Conservation (phyloP, 2,797 vertebrate species). For the Vultur gryphus region DNA sequence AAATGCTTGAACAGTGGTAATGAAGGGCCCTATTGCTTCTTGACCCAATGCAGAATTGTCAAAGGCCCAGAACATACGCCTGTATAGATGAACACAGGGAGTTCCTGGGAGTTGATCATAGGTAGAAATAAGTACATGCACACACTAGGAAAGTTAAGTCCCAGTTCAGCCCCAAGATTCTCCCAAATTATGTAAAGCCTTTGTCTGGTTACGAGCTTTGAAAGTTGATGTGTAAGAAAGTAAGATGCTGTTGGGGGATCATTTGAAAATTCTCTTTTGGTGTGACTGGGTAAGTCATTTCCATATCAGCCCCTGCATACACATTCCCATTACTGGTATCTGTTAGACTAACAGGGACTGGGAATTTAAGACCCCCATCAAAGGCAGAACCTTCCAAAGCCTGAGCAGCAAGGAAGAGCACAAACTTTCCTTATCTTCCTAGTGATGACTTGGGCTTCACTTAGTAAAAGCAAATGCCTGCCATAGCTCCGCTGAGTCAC, state of each 20-base stretch:
- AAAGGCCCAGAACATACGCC: not conserved
- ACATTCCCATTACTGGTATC: not conserved
- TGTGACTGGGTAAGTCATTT: not conserved
- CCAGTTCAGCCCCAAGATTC: not conserved
- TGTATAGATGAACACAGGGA: rapidly evolving
- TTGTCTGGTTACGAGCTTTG: not conserved
- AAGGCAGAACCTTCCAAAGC: not conserved
- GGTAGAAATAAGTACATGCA: not conserved
- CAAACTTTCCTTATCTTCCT: not conserved
- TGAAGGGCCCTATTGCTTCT: not conserved
- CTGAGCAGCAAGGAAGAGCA: not conserved
- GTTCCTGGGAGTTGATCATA: not conserved
- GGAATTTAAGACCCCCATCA: not conserved
- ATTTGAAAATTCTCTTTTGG: not conserved
- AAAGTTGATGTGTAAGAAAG: not conserved
- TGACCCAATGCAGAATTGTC: not conserved
- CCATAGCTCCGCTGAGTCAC: not conserved
- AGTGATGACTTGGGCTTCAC: not conserved
- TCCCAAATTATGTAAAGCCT: not conserved
- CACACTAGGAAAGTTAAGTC: not conserved
- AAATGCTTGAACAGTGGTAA: not conserved
- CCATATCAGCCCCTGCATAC: not conserved
- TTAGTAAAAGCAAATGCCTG: not conserved
- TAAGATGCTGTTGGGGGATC: not conserved
- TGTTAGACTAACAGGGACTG: not conserved